phyloP scores from a whole-genome alignment of 2,113 vertebrate species.

The Ia io region DNA sequence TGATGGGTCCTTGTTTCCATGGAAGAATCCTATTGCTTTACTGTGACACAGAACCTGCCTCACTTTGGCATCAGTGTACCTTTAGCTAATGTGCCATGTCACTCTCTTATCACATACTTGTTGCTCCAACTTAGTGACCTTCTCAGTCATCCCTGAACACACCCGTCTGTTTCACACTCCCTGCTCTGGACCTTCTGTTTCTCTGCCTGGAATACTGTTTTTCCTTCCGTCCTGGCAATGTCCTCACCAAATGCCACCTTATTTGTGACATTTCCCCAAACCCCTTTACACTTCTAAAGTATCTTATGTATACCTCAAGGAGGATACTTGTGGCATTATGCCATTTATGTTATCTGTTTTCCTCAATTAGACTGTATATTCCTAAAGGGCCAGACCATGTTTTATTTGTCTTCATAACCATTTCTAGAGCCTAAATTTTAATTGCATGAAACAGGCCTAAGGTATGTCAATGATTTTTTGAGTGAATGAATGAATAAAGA shows the following conservation, averaged over 20 bases:
- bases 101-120: neutral
- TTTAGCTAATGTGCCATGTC: neutral
- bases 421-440: neutral
- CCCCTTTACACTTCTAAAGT: neutral
- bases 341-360: neutral
- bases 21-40: neutral
- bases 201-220: neutral
- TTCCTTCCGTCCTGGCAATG: neutral
- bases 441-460: neutral
- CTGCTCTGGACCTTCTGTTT: neutral
- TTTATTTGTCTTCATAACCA: neutral
- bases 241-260: neutral
- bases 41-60: neutral
- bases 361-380: neutral
- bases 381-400: neutral
- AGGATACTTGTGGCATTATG: neutral
- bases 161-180: neutral
- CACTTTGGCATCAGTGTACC: neutral
- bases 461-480: neutral
- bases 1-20: neutral
- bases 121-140: neutral
- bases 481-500: neutral
- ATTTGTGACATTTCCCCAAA: neutral
- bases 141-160: neutral
- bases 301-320: neutral